Evolutionary conservation across 2,113 vertebrate species (phyloP).

Genomic region (Eclectus roratus): DNA sequence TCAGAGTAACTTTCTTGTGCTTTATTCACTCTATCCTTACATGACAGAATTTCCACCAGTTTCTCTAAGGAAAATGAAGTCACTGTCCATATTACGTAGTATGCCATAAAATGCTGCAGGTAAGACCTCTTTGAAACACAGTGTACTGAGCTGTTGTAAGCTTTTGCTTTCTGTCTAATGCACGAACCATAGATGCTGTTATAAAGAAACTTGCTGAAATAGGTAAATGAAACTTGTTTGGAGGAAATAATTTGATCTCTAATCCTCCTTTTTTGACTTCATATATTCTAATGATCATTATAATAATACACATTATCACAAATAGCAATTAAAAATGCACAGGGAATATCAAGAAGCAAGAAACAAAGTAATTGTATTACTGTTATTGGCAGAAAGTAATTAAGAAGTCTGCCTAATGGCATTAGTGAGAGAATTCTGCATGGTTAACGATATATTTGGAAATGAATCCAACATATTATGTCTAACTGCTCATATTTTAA

Average conservation of each 20-base stretch:
- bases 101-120: neutral
- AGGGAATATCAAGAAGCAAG: neutral
- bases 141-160: neutral
- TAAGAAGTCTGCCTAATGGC: neutral
- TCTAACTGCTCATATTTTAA: slow-evolving; percentile 2
- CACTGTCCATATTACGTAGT: neutral
- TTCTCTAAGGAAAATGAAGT: neutral
- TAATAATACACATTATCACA: neutral
- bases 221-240: neutral
- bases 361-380: neutral
- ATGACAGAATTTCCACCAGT: neutral
- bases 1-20: neutral
- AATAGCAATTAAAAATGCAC: neutral
- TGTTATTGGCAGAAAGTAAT: neutral
- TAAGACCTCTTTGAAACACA: neutral
- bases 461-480: neutral
- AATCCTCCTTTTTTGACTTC: neutral
- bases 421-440: slow-evolving; percentile 1
- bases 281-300: neutral
- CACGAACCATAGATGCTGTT: neutral
- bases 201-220: neutral
- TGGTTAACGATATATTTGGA: neutral
- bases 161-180: neutral
- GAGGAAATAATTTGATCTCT: neutral
- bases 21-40: neutral